Base-by-base conservation (phyloP, 2,797 vertebrate genomes). In the Coendou prehensilis region DNA sequence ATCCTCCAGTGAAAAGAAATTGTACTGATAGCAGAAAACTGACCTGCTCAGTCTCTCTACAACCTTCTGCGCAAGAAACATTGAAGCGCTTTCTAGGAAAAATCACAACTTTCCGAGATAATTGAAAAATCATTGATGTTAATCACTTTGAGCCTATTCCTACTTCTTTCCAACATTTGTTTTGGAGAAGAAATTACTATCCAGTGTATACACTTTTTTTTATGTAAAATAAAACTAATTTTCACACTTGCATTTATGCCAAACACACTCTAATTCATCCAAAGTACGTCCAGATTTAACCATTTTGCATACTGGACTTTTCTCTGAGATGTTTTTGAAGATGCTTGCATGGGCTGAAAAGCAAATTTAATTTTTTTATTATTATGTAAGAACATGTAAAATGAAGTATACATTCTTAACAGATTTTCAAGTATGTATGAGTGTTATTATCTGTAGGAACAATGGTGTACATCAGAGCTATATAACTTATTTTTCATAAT, bases 91-190 rank as follows among this genome's bases (percentile, higher is more conserved):
- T 93, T 61, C 52, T 54, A 92, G 33, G 23, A 82, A 78, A 47
- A 85, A 23, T 13, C n/a, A 4, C 13, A 59, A 61, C 15, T 59
- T 73, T 47, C 71, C 37, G 71, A 91, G 75, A 89, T 56, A 17
- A 67, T 86, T 73, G 52, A 41, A 93, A 96, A 95, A 67, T 23
- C 50, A 91, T 10, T 67, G 47, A 64, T 47, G 30, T 28, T 81
- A 87, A 37, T 33, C 23, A 73, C 45, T 63, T 89, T 84, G 45
- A 79, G 20, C 14, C 9, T 56, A 45, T 84, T 75, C 8, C 18
- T 87, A 18, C 28, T 67, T 91, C 87, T 94, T 11, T 13, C 47
- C 47, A 71, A 57, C 18, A 54, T 64, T 59, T 28, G 75, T 79
- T 63, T 52, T 84, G 28, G 9, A 47, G 28, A 1, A n/a, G 50